Evolutionary conservation across 2,888 invertebrate species (phyloP), one percentile per base, ranked within the genome.

Genomic region (Meghimatium bilineatum): DNA sequence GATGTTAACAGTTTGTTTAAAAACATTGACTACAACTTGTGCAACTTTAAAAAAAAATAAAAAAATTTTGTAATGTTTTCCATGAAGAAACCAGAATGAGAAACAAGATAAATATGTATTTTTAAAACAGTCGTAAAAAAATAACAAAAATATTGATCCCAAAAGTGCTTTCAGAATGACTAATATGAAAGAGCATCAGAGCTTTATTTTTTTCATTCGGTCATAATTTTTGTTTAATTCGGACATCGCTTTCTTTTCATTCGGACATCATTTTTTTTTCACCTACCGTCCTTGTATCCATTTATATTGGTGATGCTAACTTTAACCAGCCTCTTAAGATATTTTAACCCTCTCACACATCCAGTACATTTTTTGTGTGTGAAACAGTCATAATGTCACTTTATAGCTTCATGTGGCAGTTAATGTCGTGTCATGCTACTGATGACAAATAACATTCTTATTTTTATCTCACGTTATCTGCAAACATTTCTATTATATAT

Each of bases 131-230:
- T 77, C 32, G 5, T 52, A 71, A 80, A 36, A 77, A 63, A 36
- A 63, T 14, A 12, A n/a, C 17, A 38, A 63, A 38, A 77, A 63
- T n/a, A 60, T 60, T 60, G 29, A 77, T 77, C 63, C 77, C 77
- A 38, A 66, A 60, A 77, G 77, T 77, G 77, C 77, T 77, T 77
- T 77, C 77, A 77, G 38, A 77, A 66, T 66, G 1, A 38, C 44
- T 8, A 60, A 38, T 38, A 26, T 76, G 44, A 77, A 38, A 34
- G 32, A 17, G 38, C 38, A 63, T n/a, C 77, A 77, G 12, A 1
- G 34, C 32, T 26, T 34, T 10, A 0, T 34, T 63, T 56, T 52
- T 75, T 56, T 6, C 38, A 38, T 38, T 2, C n/a, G 6, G 36
- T 63, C n/a, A 60, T 72, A 1, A 38, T n/a, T 56, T 56, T 0